Evolutionary conservation across 2,797 vertebrate species (phyloP), one percentile per base, ranked within the genome.

Genomic region (Notolepis coatsorum): DNA sequence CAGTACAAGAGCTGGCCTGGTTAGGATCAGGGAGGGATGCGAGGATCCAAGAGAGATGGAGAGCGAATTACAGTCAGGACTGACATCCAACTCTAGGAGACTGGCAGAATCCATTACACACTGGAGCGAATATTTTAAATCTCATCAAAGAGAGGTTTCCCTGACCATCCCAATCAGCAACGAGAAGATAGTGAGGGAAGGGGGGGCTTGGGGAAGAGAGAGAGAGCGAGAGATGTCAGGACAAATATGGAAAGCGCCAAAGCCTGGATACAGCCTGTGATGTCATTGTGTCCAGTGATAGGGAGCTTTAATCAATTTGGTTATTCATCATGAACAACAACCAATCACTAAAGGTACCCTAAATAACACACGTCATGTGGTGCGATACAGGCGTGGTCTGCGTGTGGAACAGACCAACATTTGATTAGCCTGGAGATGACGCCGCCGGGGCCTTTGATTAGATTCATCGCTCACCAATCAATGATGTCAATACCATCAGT

Each of bases 301-400:
- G 31, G 2, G 21, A 17, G 12, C 31, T 55, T 57, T 54, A 35
- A 50, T 50, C 27, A 25, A 1, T 42, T 15, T 9, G 17, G 49
- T 43, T 59, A 57, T 54, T 70, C 41, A 61, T 66, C 39, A 66
- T 43, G 15, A 46, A 20, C 10, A 66, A 47, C 18, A 46, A 20
- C 10, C 23, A 17, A 23, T 18, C 12, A 46, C 48, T 3, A 38
- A 27, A 46, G 21, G 3, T 24, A 8, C 7, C 21, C 30, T 41
- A 30, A 35, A 25, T 2, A 13, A 59, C 41, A 58, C 5, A 52
- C n/a, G n/a, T n/a, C n/a, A 17, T 15, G 25, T 37, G 5, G 27
- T n/a, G 15, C 21, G 31, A 3, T n/a, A 49, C 17, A 42, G 9
- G 7, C n/a, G n/a, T n/a, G n/a, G n/a, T n/a, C n/a, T n/a, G n/a